Evolutionary conservation across 2,113 vertebrate species (phyloP), one percentile per base, ranked within the genome.

Genomic region (Globicephala melas): DNA sequence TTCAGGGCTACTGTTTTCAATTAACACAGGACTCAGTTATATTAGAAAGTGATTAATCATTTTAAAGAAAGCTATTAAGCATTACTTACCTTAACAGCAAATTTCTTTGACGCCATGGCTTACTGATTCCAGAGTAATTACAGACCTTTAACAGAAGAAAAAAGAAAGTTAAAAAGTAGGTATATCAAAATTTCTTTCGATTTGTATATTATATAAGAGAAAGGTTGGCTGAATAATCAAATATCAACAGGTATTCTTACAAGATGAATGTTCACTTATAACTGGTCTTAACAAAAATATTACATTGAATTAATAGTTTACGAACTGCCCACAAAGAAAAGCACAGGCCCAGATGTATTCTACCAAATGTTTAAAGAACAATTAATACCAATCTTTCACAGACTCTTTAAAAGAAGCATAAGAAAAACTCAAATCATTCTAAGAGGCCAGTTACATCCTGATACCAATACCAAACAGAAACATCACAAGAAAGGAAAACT

Each of bases 11-110:
- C 63, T 92, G 71, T 68, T 80, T 95, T 95, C 23, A 93, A 25
- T 82, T 80, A 89, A 65, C 55, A 86, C 0, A 89, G 76, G 96
- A 88, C 5, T 76, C n/a, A 58, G 12, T 91, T 87, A 28, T 53
- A 91, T 73, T 58, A 85, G 53, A 85, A 91, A 83, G 13, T 55
- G 38, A 93, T 47, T 62, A 91, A 86, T 20, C 55, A 63, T 63
- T 84, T 89, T 95, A 70, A 70, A 89, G 25, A 63, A 76, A 38
- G 17, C 31, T 80, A 88, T 91, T 83, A 95, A 97, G 10, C n/a
- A 74, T 93, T 91, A 97, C 98, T 98, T 98, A 99, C 98, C 98
- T 98, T 98, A 98, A 99, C 96, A 95, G 98, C 97, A 97, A 99
- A 98, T 96, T 99, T 99, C 96, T 98, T 98, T 82, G 98, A 98